These are phyloP conservation scores for Harpagifer antarcticus DNA, from an alignment of 2,797 vertebrate genomes.

Conservation along the genomic window DNA sequence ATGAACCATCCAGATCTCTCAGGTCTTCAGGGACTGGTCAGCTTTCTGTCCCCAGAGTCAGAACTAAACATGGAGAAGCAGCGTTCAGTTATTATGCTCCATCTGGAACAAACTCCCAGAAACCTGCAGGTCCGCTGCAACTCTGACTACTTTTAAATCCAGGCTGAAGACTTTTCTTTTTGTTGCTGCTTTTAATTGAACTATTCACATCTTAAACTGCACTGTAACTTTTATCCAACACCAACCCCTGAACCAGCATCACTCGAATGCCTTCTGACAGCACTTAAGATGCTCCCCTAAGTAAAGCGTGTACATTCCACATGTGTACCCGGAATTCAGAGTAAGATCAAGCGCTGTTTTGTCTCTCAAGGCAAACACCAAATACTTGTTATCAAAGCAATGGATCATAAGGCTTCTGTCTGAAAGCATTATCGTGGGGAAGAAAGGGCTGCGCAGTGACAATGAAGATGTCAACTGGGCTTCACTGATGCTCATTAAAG, in stretches of 20 bases:
- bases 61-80: too few relatives aligned
- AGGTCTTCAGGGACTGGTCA: too few relatives aligned
- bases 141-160: too few relatives aligned
- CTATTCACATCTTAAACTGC: too few relatives aligned
- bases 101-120: too few relatives aligned
- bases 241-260: conserved; percentile 19
- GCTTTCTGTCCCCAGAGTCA: too few relatives aligned
- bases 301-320: conserved; percentile 53
- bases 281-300: conserved; percentile 20
- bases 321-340: conserved; percentile 39
- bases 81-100: too few relatives aligned
- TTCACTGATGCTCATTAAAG: conserved; percentile 60
- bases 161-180: too few relatives aligned
- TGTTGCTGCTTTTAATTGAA: too few relatives aligned
- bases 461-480: conserved; percentile 53
- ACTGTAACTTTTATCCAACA: too few relatives aligned
- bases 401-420: conserved; percentile 45
- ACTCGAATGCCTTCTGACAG: conserved; percentile 42
- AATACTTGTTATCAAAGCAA: conserved; percentile 61
- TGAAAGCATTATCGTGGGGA: conserved; percentile 44
- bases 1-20: too few relatives aligned
- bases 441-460: conserved; percentile 38
- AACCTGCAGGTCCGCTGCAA: too few relatives aligned
- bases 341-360: conserved; percentile 54
- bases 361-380: conserved; percentile 33